A percentile compares a stretch with the other conserved stretches of the same genome.
Evolutionary conservation across 2,113 vertebrate species (phyloP).

Genomic region (Glaucidium brasilianum): DNA sequence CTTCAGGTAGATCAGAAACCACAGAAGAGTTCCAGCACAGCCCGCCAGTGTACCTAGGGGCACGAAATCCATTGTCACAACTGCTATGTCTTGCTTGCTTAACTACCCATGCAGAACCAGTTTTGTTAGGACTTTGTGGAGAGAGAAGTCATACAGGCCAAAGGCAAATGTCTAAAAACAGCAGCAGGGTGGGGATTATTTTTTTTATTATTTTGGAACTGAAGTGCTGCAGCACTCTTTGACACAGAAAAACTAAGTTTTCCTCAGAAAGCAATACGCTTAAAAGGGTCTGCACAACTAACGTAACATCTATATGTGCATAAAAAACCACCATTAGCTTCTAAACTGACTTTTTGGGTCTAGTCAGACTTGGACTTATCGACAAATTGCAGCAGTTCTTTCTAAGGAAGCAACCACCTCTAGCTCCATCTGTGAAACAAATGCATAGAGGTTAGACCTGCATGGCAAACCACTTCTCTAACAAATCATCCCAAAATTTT

Average conservation of each 20-base stretch:
- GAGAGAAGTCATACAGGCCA: neutral
- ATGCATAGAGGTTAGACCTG: neutral
- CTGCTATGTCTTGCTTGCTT: neutral
- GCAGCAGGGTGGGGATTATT: constrained; percentile 8
- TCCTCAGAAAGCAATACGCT: neutral
- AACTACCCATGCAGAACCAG: neutral
- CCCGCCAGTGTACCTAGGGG: neutral
- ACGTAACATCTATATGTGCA: neutral
- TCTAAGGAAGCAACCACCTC: neutral
- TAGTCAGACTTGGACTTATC: neutral
- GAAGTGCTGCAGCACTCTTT: neutral
- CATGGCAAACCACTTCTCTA: neutral
- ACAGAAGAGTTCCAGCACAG: neutral
- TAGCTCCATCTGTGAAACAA: neutral
- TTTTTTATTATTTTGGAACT: neutral
- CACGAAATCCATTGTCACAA: neutral
- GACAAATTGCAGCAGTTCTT: neutral
- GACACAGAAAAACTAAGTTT: neutral
- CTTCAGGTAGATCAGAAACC: neutral
- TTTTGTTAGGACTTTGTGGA: neutral
- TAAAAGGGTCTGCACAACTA: neutral
- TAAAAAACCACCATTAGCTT: neutral
- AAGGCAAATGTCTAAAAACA: neutral
- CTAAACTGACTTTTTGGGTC: neutral
- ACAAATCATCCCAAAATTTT: neutral